Evolutionary conservation across 2,797 vertebrate genomes (phyloP).

Genomic region (Labeo calbasu): DNA sequence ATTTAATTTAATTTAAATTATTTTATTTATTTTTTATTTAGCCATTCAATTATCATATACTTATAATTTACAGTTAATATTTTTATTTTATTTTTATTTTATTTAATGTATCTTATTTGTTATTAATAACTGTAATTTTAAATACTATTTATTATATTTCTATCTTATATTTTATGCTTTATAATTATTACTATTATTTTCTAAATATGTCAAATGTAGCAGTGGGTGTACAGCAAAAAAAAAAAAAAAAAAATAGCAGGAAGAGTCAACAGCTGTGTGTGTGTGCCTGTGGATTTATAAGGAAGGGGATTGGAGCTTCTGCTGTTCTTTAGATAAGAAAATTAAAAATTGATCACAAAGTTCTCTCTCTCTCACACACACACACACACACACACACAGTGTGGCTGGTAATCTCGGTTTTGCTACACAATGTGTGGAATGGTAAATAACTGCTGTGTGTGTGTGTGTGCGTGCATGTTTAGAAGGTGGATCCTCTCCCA

Average conservation of each 20-base stretch:
- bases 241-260: background rate
- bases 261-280: background rate
- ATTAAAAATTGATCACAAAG: slow-evolving; percentile 46
- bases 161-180: no score
- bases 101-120: background rate
- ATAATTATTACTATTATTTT: background rate
- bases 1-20: no score
- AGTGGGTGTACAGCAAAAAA: no score
- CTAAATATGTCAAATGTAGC: background rate
- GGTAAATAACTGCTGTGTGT: slow-evolving; percentile 23
- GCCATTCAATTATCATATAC: no score
- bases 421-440: slow-evolving; percentile 34
- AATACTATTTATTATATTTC: background rate
- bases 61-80: background rate
- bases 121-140: background rate
- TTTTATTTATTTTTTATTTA: no score
- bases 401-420: slow-evolving; percentile 14
- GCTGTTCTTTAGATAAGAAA: slow-evolving; percentile 42
- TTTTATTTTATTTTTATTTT: no score
- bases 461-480: slow-evolving; percentile 1
- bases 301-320: slow-evolving; percentile 26
- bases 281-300: slow-evolving; percentile 11
- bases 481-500: slow-evolving; percentile 28
- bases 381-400: slow-evolving; percentile 4
- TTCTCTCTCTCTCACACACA: background rate